Conservation (phyloP, 2,888 invertebrate genomes). For the Euspilapteryx auroguttella region DNA sequence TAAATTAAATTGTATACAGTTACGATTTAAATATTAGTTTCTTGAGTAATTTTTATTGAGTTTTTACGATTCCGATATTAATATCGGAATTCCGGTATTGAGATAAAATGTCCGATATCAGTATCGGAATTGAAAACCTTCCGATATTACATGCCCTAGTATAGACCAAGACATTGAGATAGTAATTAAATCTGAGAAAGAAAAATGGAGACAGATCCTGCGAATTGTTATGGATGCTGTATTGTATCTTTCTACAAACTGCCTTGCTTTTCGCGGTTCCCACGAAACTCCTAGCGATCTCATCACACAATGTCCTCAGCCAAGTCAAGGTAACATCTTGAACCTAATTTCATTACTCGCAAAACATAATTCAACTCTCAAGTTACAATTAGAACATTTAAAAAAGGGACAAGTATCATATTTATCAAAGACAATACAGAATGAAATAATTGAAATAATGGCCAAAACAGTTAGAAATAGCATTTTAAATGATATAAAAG, state of each 20-base stretch:
- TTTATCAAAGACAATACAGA: constrained; percentile 13
- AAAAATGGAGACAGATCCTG: constrained; percentile 13
- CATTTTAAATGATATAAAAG: constrained; percentile 10
- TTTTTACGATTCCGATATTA: no score
- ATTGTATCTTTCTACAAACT: constrained; percentile 12
- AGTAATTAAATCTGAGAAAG: constrained; percentile 9
- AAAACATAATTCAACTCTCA: constrained; percentile 10
- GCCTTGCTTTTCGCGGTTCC: constrained; percentile 11
- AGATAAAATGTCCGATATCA: no score
- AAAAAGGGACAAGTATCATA: constrained; percentile 13
- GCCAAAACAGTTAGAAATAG: constrained; percentile 12
- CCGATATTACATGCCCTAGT: constrained; percentile 10
- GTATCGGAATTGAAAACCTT: no score
- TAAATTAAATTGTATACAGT: no score
- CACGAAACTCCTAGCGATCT: constrained; percentile 9
- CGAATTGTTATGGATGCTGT: constrained; percentile 12
- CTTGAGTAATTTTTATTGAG: no score
- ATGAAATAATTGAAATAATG: constrained; percentile 15
- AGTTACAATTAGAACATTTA: constrained; percentile 8
- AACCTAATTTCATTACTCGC: constrained; percentile 13
- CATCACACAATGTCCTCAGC: constrained; percentile 10
- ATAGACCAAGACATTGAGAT: constrained; percentile 11
- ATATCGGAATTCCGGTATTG: no score
- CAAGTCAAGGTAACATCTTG: constrained; percentile 12
- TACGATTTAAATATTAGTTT: no score